Evolutionary conservation across 1,140 invertebrate species (phyloP), one percentile per base, ranked within the genome.

Genomic region (Doryteuthis pealeii): DNA sequence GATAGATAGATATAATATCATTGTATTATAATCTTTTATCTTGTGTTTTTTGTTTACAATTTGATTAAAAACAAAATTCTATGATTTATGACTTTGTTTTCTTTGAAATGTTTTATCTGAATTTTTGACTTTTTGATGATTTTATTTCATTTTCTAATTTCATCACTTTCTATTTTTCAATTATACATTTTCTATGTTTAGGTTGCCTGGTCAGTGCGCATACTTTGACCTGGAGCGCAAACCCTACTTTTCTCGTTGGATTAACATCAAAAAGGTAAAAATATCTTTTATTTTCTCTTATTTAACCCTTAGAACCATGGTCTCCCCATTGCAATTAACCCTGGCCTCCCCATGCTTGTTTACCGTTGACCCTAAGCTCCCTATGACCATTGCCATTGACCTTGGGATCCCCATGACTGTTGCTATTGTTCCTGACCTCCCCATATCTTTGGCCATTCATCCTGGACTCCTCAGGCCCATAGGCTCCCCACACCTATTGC

Each of bases 181-280:
- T 26, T 5, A 6, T 62, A 26, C 33, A 66, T 72, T 45, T 73
- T 74, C 72, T 70, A 40, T 43, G 78, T 78, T 66, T 70, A 88
- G 87, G 84, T 78, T 92, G 22, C 91, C 90, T 15, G 78, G 77
- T 0, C 91, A 92, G 77, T 92, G 91, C 78, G 22, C 81, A n/a
- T 78, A 89, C 35, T 88, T 90, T 10, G 78, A 85, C 0, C 76
- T 91, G n/a, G 32, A 76, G 14, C 49, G 89, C n/a, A 89, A 90
- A 6, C n/a, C 80, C 22, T 89, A 90, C 80, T 90, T 90, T 69
- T 84, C 85, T 15, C 74, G 84, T n/a, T 92, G 91, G 91, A 90
- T 91, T 62, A 90, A 92, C 80, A 86, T 92, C 5, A 92, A 92
- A 86, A 88, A 86, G 79, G 87, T 89, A 79, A 74, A 66, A n/a